phyloP scores from a whole-genome alignment of 2,888 invertebrate genomes.

The Ptilodon capucinus region DNA sequence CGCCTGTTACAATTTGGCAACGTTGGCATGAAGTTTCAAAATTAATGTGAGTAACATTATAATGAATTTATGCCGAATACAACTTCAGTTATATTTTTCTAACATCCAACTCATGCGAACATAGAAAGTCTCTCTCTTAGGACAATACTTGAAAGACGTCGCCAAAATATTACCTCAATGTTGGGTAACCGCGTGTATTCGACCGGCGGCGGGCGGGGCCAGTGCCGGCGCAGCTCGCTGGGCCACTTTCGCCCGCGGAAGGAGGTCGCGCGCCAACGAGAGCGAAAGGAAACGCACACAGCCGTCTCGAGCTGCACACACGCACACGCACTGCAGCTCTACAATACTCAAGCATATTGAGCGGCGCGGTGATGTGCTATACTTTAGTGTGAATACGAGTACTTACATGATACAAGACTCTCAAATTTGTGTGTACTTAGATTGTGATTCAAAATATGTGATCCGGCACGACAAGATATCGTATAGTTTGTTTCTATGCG shows the following conservation, averaged over 20 bases:
- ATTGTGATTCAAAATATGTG: not conserved
- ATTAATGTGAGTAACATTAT: no score
- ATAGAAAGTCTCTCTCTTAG: not conserved
- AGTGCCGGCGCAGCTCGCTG: constrained; percentile 14
- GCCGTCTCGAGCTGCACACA: constrained; percentile 3
- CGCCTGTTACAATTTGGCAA: no score
- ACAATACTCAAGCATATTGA: not conserved
- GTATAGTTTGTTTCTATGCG: not conserved
- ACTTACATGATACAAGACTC: no score
- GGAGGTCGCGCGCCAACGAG: constrained; percentile 40
- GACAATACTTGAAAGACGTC: not conserved
- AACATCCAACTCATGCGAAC: no score
- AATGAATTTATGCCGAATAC: no score
- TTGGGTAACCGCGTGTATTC: not conserved
- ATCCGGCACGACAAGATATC: not conserved
- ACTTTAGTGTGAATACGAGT: no score
- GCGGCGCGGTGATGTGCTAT: constrained; percentile 8
- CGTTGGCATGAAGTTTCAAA: not conserved
- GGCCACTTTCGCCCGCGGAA: constrained; percentile 49
- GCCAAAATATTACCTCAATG: not conserved
- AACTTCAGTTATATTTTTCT: no score
- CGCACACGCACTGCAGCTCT: not conserved
- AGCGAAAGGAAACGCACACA: constrained; percentile 51
- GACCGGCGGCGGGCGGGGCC: not conserved
- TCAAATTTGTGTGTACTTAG: no score